These are phyloP conservation scores for Cheilosia urbana DNA, from an alignment of 2,888 invertebrate species.

Conservation along the genomic window DNA sequence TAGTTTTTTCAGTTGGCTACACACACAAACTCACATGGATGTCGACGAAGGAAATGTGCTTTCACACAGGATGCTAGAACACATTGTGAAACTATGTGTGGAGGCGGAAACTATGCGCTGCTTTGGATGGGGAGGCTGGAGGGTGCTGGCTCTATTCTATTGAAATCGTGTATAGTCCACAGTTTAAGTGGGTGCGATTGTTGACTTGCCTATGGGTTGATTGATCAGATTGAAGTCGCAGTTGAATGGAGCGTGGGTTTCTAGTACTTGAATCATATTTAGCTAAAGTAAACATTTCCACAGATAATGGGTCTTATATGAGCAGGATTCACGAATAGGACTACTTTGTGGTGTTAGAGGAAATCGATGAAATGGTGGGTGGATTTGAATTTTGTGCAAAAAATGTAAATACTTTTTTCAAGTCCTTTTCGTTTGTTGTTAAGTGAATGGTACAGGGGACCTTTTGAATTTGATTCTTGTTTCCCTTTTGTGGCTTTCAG, in stretches of 20 bases:
- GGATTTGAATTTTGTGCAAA: neutral
- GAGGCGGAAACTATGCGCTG: neutral
- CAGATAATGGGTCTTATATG: neutral
- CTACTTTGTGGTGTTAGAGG: neutral
- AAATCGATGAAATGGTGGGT: conserved; percentile 7
- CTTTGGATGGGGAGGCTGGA: neutral
- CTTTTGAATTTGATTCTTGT: neutral
- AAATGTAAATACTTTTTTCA: neutral
- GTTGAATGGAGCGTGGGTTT: conserved; percentile 32
- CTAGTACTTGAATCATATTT: conserved; percentile 27
- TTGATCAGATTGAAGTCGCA: conserved; percentile 15
- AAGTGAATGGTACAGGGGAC: neutral
- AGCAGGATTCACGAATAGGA: neutral
- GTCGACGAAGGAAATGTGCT: neutral
- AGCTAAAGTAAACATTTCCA: conserved; percentile 5
- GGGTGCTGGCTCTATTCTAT: conserved; percentile 9
- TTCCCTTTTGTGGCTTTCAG: neutral
- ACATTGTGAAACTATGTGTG: conserved; percentile 6
- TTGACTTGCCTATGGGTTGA: conserved; percentile 24
- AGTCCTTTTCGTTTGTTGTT: too few species aligned
- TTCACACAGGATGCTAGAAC: conserved; percentile 1
- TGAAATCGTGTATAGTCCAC: conserved; percentile 11
- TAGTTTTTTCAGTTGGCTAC: conserved; percentile 33
- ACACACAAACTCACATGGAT: conserved; percentile 10
- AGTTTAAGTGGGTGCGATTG: conserved; percentile 14